A percentile compares a stretch with the other conserved stretches of the same genome.
Evolutionary conservation across 2,113 vertebrate genomes (phyloP).

Genomic region (Saccopteryx bilineata): DNA sequence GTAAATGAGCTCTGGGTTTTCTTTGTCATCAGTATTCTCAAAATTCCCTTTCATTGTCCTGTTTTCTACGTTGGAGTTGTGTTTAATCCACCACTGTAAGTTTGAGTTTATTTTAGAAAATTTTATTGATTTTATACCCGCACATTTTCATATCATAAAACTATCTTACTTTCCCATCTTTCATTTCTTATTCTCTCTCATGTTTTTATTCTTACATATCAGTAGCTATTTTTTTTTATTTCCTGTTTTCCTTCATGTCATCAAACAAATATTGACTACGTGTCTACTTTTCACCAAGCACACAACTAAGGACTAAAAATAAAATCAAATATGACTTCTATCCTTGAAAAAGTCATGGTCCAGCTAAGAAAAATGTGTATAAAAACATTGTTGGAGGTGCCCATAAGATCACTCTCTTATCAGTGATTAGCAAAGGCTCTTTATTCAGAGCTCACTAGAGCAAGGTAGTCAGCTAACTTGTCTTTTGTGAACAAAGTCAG

Average conservation of each 20-base stretch:
- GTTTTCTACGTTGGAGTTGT: not conserved
- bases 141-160: not conserved
- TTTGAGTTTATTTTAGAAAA: slow-evolving; percentile 2
- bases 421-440: not conserved
- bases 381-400: not conserved
- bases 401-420: not conserved
- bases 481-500: not conserved
- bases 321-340: not conserved
- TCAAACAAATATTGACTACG: not conserved
- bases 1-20: not conserved
- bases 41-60: not conserved
- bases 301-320: not conserved
- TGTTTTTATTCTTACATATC: not conserved
- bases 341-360: not conserved
- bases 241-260: not conserved
- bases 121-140: not conserved
- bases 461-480: not conserved
- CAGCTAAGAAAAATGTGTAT: not conserved
- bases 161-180: not conserved
- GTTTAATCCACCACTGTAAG: not conserved
- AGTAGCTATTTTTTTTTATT: not conserved
- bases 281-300: not conserved
- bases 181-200: not conserved
- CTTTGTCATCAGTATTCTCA: not conserved
- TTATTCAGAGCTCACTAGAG: not conserved